Evolutionary conservation across 2,797 vertebrate genomes (phyloP), one percentile per base, ranked within the genome.

Genomic region (Agapornis canus): DNA sequence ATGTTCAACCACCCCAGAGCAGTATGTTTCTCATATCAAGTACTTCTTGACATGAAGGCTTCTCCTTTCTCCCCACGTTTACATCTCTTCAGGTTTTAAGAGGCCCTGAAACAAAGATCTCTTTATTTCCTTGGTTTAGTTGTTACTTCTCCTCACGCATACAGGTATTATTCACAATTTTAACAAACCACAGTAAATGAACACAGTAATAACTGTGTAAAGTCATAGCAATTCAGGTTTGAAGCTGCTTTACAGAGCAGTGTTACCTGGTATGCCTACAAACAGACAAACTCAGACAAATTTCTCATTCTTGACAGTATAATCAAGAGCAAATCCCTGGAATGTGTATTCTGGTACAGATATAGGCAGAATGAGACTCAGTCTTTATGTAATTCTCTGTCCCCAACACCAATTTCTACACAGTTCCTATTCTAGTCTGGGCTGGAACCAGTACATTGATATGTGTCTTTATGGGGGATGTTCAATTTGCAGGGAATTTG

Each of bases 1-100:
- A 82, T 69, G 78, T 96, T 86, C 66, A 80, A 22, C 45, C 82
- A 93, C 71, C 54, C 88, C 73, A 83, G 32, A 94, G 85, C 57
- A 78, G 63, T 40, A 39, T 4, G 35, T 56, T 83, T 92, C 29
- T 73, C 7, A 4, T 39, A 48, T 45, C 72, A 79, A 83, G 57
- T 45, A 90, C 49, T 35, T 35, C 35, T 35, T 35, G 35, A 35
- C 35, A 35, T 35, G 35, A 57, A 10, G 61, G 35, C 54, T 61
- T 64, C 40, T 39, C 61, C 42, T 57, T 76, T 65, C 57, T 88
- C 31, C 39, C 47, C 65, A 60, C 0, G 86, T 68, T 59, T 47
- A 49, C 1, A 3, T n/a, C 47, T 63, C 84, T 59, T 57, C 11
- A 56, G 7, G 78, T 66, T 90, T 92, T 65, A 89, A 69, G 22